Conservation (phyloP, 2,113 vertebrate species). For the Vidua macroura region DNA sequence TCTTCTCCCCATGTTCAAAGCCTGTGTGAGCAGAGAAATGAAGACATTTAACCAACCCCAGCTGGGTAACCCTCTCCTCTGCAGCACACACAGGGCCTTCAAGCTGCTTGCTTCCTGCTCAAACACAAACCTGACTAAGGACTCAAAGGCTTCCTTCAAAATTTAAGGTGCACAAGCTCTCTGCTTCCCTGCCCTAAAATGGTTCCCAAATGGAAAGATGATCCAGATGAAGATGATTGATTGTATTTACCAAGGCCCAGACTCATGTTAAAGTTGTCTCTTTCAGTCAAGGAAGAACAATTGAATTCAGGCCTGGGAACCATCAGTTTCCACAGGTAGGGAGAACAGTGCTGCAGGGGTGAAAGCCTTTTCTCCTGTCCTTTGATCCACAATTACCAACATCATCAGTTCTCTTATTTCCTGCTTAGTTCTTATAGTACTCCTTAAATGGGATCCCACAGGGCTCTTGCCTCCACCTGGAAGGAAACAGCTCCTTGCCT, state of each 20-base stretch:
- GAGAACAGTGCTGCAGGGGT: not conserved
- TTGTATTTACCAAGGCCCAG: not conserved
- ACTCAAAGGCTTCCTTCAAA: not conserved
- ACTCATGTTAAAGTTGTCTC: not conserved
- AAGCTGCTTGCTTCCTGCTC: not conserved
- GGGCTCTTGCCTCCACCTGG: not conserved
- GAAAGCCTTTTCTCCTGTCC: not conserved
- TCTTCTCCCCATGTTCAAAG: not conserved
- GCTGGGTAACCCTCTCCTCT: not conserved
- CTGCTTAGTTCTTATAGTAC: not conserved
- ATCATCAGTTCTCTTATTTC: not conserved
- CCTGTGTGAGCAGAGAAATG: not conserved
- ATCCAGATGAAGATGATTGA: not conserved
- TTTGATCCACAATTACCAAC: not conserved
- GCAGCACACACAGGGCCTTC: not conserved
- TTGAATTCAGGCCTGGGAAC: not conserved
- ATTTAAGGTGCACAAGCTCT: not conserved
- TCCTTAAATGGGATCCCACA: not conserved
- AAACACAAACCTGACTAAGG: not conserved
- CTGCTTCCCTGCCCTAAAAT: not conserved
- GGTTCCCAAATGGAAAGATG: not conserved
- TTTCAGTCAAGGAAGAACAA: not conserved
- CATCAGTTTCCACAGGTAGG: not conserved
- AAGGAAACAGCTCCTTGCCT: not conserved
- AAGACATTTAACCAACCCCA: not conserved